phyloP scores from a whole-genome alignment of 2,888 invertebrate species.

The Tachina lurida region DNA sequence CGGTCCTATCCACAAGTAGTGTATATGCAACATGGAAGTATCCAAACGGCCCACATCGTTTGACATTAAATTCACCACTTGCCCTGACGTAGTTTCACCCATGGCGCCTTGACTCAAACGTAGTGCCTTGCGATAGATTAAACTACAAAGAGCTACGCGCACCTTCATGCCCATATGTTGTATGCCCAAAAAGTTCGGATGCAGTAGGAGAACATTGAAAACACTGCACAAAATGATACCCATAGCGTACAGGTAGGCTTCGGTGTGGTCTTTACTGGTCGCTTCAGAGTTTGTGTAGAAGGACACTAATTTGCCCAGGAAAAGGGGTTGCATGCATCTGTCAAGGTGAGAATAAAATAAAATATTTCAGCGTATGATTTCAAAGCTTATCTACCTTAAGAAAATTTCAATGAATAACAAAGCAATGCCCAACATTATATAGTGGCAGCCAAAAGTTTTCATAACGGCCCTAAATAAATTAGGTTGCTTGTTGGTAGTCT shows the following conservation, averaged over 20 bases:
- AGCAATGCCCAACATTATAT: slow-evolving; percentile 85
- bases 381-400: slow-evolving; percentile 24
- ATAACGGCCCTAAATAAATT: slow-evolving; percentile 80
- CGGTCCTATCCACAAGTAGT: slow-evolving; percentile 96
- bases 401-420: slow-evolving; percentile 78
- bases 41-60: slow-evolving; percentile 92
- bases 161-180: slow-evolving; percentile 87
- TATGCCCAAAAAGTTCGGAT: slow-evolving; percentile 92
- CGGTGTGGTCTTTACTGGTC: slow-evolving; percentile 73
- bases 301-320: slow-evolving; percentile 86
- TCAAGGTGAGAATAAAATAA: background rate
- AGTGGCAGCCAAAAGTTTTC: slow-evolving; percentile 85
- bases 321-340: slow-evolving; percentile 86
- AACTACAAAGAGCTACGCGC: slow-evolving; percentile 86
- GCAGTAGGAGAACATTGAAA: slow-evolving; percentile 89
- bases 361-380: too few relatives aligned
- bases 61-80: slow-evolving; percentile 94
- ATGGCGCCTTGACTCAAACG: slow-evolving; percentile 88
- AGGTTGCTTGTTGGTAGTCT: slow-evolving; percentile 81
- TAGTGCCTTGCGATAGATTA: slow-evolving; percentile 87
- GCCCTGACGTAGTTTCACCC: slow-evolving; percentile 89
- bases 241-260: slow-evolving; percentile 90
- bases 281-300: slow-evolving; percentile 82
- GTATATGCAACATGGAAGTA: slow-evolving; percentile 90
- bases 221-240: slow-evolving; percentile 89